Percentiles rank a stretch among this genome's conserved stretches.
These are phyloP conservation scores for Thecocarcelia acutangulata DNA, from an alignment of 2,888 invertebrate genomes.

Conservation along the genomic window DNA sequence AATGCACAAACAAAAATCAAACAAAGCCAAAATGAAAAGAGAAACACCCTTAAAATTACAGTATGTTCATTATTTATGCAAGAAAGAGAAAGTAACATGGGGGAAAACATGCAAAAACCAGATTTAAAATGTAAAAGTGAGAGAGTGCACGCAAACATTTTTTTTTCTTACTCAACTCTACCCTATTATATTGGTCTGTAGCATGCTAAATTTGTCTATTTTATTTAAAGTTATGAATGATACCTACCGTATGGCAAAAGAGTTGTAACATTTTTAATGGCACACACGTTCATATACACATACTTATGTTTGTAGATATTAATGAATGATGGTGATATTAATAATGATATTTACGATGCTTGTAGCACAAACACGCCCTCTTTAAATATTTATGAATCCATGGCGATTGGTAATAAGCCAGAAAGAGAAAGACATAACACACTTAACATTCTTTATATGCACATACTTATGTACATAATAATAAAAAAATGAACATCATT, in stretches of 20 bases:
- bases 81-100: constrained; percentile 58
- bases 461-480: not conserved
- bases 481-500: constrained; percentile 68
- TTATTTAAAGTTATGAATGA: constrained; percentile 61
- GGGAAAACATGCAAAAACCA: not conserved
- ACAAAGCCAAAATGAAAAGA: constrained; percentile 6
- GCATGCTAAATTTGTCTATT: constrained; percentile 14
- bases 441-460: not conserved
- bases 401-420: constrained; percentile 32
- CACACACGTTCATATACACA: too few species aligned
- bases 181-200: constrained; percentile 8
- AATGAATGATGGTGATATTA: constrained; percentile 55
- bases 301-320: not conserved
- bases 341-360: constrained; percentile 65
- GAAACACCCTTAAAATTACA: constrained; percentile 55
- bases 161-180: not conserved
- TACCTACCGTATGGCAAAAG: not conserved
- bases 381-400: constrained; percentile 68
- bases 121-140: not conserved
- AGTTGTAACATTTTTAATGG: too few species aligned
- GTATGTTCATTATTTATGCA: constrained; percentile 30
- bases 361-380: constrained; percentile 66
- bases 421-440: constrained; percentile 58
- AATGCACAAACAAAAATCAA: constrained; percentile 48
- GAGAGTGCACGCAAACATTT: constrained; percentile 10